Conservation (phyloP, 1,140 invertebrate species). For the Atta colombica region DNA sequence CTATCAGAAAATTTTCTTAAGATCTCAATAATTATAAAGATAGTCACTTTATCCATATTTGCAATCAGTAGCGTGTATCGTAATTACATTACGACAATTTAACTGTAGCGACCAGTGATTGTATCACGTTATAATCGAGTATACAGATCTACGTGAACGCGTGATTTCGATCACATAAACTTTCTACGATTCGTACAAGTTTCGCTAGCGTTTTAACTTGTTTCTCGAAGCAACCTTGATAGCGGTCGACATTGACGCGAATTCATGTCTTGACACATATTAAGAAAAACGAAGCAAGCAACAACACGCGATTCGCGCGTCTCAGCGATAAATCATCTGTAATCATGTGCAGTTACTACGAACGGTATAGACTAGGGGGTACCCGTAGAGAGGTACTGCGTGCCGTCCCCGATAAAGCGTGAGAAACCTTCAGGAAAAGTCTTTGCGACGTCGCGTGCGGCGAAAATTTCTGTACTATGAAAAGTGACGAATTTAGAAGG, state of each 20-base stretch:
- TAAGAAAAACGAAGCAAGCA: constrained; percentile 33
- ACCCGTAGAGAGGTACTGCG: constrained; percentile 31
- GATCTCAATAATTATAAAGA: neutral
- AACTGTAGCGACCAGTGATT: neutral
- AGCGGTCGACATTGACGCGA: constrained; percentile 36
- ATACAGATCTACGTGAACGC: constrained; percentile 13
- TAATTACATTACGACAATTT: constrained; percentile 54
- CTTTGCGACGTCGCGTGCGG: constrained; percentile 40
- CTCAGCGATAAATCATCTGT: constrained; percentile 74
- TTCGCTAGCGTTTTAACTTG: constrained; percentile 8
- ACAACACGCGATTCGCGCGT: constrained; percentile 75
- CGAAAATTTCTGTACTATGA: constrained; percentile 21
- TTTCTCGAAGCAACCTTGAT: constrained; percentile 55
- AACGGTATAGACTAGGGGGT: neutral
- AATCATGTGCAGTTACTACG: constrained; percentile 73
- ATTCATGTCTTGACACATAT: constrained; percentile 33
- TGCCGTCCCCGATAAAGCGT: constrained; percentile 62
- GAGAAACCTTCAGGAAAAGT: constrained; percentile 54
- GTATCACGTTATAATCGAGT: constrained; percentile 17
- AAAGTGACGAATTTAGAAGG: constrained; percentile 40
- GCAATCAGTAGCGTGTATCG: constrained; percentile 10
- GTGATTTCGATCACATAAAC: constrained; percentile 42
- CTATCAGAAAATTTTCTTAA: neutral
- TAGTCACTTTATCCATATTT: neutral
- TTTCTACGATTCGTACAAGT: constrained; percentile 42